Base-by-base conservation (phyloP, 35 echinoderm and acorn worm species). In the Strongylocentrotus purpuratus region DNA sequence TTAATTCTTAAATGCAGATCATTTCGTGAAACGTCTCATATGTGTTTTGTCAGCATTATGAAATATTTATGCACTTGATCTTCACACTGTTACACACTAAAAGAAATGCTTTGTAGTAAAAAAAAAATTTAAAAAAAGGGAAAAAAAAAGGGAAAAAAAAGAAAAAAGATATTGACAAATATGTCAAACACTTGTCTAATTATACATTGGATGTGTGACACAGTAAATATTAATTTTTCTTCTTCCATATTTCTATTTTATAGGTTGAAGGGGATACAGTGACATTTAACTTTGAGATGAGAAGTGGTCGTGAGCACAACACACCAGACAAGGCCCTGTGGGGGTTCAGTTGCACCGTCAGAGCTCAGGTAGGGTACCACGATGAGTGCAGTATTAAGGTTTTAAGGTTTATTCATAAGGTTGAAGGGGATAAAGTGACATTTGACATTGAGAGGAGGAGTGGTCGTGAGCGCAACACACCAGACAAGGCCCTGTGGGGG, bases 391-490 rank as follows among this genome's bases (percentile, higher is more conserved):
- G 48, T 50, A 50, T 50, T 7, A 10, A 50, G 8, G 48, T 50
- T 48, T n/a, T n/a, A n/a, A n/a, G n/a, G n/a, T n/a, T n/a, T n/a
- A n/a, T n/a, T n/a, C n/a, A n/a, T n/a, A n/a, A 97, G 97, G 97
- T 97, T 88, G 97, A 97, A 58, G 97, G 97, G 1, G 96, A 96
- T 85, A 97, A 95, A 20, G 97, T 96, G 2, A 97, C 97, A 3
- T 97, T 97, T 94, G 95, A 96, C 46, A 96, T 97, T 96, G 97
- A 97, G 97, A 97, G 96, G 97, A 88, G 97, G 20, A 96, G 97
- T 90, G 97, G 95, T 46, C 95, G 97, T 46, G 97, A 97, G 60
- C 97, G 96, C 55, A 97, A 97, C 94, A 97, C 97, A 15, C 97
- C 97, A 10, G 97, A 97, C 90, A 97, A 97, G 90, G 97, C 97